A percentile compares a stretch with the other conserved stretches of the same genome.
Evolutionary conservation across 2,113 vertebrate genomes (phyloP).

Genomic region (Ameiurus melas): DNA sequence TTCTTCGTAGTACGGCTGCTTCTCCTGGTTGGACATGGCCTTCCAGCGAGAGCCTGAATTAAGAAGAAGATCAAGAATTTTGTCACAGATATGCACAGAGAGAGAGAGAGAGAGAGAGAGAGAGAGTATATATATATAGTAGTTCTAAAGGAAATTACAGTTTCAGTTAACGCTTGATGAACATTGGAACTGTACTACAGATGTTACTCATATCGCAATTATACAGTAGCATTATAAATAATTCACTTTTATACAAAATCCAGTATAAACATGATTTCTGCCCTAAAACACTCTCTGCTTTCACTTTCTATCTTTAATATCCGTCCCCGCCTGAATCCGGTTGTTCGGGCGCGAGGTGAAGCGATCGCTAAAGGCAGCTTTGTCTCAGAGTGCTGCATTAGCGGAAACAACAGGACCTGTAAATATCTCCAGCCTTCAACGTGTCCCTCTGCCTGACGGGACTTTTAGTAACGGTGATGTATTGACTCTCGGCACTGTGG

Average conservation of each 20-base stretch:
- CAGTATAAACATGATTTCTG: neutral
- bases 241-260: neutral
- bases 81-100: neutral
- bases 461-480: conserved; percentile 73
- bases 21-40: conserved; percentile 98
- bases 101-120: no score
- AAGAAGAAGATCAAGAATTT: neutral
- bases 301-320: neutral
- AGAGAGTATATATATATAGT: neutral
- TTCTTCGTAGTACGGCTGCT: conserved; percentile 98
- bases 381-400: conserved; percentile 45
- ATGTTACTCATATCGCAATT: neutral
- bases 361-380: neutral
- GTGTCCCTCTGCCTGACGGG: conserved; percentile 62
- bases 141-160: neutral
- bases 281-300: neutral
- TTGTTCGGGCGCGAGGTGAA: neutral
- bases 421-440: conserved; percentile 63
- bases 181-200: neutral
- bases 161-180: neutral
- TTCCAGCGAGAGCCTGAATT: conserved; percentile 94
- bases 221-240: neutral
- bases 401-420: conserved; percentile 52
- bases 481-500: conserved; percentile 69
- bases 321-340: neutral